Conservation (phyloP, 2,113 vertebrate genomes). For the Hoplias malabaricus region DNA sequence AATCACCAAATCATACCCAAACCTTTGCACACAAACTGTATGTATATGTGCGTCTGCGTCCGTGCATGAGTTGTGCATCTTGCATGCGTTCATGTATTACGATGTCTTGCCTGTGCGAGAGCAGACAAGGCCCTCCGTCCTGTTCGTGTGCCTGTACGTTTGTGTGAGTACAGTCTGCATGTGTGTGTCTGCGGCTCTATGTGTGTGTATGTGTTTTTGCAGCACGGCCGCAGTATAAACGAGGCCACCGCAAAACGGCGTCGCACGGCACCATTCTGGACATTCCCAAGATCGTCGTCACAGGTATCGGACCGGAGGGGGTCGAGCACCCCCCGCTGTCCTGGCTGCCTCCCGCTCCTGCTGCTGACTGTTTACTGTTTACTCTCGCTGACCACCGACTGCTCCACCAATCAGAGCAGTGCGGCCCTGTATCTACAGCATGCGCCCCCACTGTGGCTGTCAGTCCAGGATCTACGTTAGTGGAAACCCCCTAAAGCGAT, state of each 20-base stretch:
- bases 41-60: background rate
- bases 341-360: background rate
- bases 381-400: background rate
- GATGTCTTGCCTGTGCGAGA: background rate
- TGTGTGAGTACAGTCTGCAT: slow-evolving; percentile 86
- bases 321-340: slow-evolving; percentile 30
- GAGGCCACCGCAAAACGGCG: slow-evolving; percentile 99
- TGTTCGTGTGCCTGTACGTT: slow-evolving; percentile 64
- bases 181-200: slow-evolving; percentile 83
- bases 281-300: slow-evolving; percentile 98
- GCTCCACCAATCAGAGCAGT: slow-evolving; percentile 31
- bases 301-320: slow-evolving; percentile 86
- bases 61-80: background rate
- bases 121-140: background rate
- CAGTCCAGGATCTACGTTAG: slow-evolving; percentile 76
- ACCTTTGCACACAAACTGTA: no score
- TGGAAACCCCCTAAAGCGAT: background rate
- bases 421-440: slow-evolving; percentile 34
- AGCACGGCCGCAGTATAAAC: slow-evolving; percentile 92
- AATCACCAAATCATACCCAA: no score
- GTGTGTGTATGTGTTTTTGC: slow-evolving; percentile 92
- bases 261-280: slow-evolving; percentile 99
- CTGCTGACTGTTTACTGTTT: background rate
- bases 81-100: background rate
- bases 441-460: slow-evolving; percentile 70